Evolutionary conservation across 2,797 vertebrate genomes (phyloP), one percentile per base, ranked within the genome.

Genomic region (Pseudomugil gertrudae): DNA sequence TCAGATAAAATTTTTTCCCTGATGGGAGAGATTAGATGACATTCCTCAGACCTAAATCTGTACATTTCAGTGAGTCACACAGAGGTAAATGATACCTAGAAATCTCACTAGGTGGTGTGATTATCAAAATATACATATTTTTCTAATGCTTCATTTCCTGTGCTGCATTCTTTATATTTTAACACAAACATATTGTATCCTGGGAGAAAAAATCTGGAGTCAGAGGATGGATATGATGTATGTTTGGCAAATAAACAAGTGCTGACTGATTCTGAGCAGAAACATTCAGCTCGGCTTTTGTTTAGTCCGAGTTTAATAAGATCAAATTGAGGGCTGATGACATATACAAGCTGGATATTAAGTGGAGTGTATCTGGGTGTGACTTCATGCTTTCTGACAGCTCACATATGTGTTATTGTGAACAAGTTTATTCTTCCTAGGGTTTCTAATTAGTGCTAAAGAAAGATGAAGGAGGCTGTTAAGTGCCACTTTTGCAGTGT

Each of bases 391-490:
- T 43, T 23, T 56, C 7, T 33, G 30, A 7, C 27, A 36, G n/a
- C 27, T 40, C 14, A 52, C 1, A 4, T 19, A 30, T 57, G n/a
- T 63, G 64, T 72, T 52, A 45, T 35, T 29, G 45, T 54, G 9
- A 47, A n/a, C 30, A 27, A 26, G 24, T 29, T 67, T 19, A 55
- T 72, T 68, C 57, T 76, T 57, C 27, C 0, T 33, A 67, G 43
- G 45, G 45, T 56, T 79, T 67, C 69, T 88, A 84, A 87, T 88
- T 87, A 87, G 75, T 64, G 63, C 60, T 72, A 53, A 72, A 74
- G 64, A 55, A 56, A 74, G 64, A 75, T 63, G 81, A 86, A 58
- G 65, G 71, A 29, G 43, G 54, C 74, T 69, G 4, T 66, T 65
- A 82, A 76, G 67, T 81, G 79, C 35, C 69, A 80, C 67, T 84